phyloP scores from a whole-genome alignment of 2,113 vertebrate species.

The Pseudopipra pipra region DNA sequence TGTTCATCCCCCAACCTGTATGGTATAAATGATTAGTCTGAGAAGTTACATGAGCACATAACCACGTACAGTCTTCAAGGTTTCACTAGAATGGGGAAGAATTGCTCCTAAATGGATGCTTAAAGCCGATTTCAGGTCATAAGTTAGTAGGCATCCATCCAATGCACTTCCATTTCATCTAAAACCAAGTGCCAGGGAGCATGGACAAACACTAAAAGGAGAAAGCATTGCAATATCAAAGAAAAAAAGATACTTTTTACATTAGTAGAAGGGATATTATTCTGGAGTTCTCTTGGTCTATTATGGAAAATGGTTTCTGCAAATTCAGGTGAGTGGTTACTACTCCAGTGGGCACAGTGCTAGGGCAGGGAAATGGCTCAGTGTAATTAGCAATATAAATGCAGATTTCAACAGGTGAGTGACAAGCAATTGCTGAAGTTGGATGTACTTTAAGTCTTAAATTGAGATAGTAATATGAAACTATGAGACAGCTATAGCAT shows the following conservation, averaged over 20 bases:
- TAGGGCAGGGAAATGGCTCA: background rate
- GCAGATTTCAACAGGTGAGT: conserved; percentile 53
- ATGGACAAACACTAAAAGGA: background rate
- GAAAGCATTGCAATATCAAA: background rate
- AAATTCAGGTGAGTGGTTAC: background rate
- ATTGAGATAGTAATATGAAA: background rate
- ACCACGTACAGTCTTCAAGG: background rate
- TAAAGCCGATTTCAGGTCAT: background rate
- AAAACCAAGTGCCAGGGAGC: background rate
- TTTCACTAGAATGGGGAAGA: background rate
- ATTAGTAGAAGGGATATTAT: background rate
- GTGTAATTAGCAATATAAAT: conserved; percentile 59
- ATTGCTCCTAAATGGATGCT: background rate
- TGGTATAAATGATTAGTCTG: background rate
- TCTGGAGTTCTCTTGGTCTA: background rate
- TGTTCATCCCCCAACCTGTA: background rate
- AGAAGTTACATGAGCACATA: background rate
- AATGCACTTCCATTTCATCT: background rate
- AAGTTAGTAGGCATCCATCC: background rate
- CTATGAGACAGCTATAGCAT: background rate
- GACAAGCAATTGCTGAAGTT: conserved; percentile 16
- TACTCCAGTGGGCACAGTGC: background rate
- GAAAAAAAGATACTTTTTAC: background rate
- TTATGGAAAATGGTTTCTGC: conserved; percentile 1
- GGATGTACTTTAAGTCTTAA: conserved; percentile 16